Evolutionary conservation across 2,888 invertebrate species (phyloP), one percentile per base, ranked within the genome.

Genomic region (Uropetala carovei): DNA sequence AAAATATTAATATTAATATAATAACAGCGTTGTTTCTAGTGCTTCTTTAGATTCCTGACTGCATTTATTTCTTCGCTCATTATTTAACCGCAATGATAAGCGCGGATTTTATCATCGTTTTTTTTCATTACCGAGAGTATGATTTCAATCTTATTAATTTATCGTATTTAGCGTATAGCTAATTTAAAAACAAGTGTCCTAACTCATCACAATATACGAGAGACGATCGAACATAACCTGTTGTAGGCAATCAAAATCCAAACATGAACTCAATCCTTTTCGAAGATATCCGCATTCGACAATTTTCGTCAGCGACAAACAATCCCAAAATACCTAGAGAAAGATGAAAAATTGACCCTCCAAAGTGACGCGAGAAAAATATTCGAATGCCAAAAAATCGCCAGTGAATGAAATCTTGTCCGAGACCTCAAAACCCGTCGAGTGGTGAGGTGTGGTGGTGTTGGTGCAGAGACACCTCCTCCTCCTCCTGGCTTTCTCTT

Each of bases 331-430:
- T n/a, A 10, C 75, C 22, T 60, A 18, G 60, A 83, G 43, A 83
- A 64, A 60, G 64, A 64, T 89, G 89, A 89, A 64, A 89, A 64
- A 89, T 89, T 43, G 89, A 89, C 89, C 59, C 60, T 89, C 89
- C 43, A n/a, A 60, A 89, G 89, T 10, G 56, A 83, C 56, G 83
- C 18, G 83, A n/a, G 64, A 86, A 59, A 86, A 86, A 60, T 27
- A 86, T 60, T 27, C 59, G 60, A 13, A 86, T 56, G 18, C 10
- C 2, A 57, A 83, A 58, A 60, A 60, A 86, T 60, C 86, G 58
- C 18, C 64, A n/a, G 89, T 43, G 89, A 89, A 89, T 89, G 64
- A 89, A 89, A 89, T 89, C 89, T 89, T 89, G 89, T 89, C 64
- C 30, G 64, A 64, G 89, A 68, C 68, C 64, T 68, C 89, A 89